Evolutionary conservation across 2,888 invertebrate genomes (phyloP).

Genomic region (Drosophila longiperda): DNA sequence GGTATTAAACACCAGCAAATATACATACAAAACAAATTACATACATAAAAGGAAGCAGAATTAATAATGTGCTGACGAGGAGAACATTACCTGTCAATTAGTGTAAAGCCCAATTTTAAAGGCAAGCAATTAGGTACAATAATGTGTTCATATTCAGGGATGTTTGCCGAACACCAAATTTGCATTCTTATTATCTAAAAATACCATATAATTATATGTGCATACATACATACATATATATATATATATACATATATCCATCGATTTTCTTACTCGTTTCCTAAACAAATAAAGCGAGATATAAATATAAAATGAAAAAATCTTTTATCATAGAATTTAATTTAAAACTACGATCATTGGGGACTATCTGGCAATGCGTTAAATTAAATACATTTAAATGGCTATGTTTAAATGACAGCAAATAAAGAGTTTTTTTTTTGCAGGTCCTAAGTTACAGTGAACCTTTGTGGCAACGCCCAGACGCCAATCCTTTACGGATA

Average conservation of each 20-base stretch:
- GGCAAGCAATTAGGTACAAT: slow-evolving; percentile 1
- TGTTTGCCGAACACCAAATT: not conserved
- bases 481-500: slow-evolving; percentile 58
- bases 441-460: not conserved
- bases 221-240: not conserved
- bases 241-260: not conserved
- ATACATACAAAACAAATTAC: not conserved
- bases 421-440: not conserved
- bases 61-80: slow-evolving; percentile 12
- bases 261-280: not conserved
- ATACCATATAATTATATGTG: too few species aligned
- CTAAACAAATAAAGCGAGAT: not conserved
- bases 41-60: not conserved
- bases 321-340: too few species aligned
- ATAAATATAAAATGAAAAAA: not conserved
- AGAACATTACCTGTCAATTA: slow-evolving; percentile 10
- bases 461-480: slow-evolving; percentile 7
- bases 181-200: slow-evolving; percentile 3
- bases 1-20: not conserved
- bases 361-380: not conserved
- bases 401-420: not conserved
- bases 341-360: not conserved
- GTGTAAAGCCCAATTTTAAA: not conserved
- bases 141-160: not conserved
- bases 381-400: slow-evolving; percentile 5